phyloP scores from a whole-genome alignment of 2,888 invertebrate genomes.

The Aphidius colemani region DNA sequence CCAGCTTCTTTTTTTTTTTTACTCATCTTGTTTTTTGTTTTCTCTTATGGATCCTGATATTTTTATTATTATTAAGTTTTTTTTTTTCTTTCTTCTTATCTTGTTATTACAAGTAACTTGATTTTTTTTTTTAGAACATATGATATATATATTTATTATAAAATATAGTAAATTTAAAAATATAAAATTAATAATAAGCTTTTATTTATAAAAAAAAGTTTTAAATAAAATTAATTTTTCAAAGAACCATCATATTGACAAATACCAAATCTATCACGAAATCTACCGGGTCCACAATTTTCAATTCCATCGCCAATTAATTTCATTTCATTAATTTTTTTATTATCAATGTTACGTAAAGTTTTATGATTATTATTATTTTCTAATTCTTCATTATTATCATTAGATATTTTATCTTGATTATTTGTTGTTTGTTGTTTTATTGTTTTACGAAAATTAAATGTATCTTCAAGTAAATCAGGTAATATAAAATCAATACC shows the following conservation, averaged over 20 bases:
- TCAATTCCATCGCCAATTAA: slow-evolving; percentile 70
- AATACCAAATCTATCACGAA: slow-evolving; percentile 71
- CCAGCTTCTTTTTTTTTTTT: too few relatives aligned
- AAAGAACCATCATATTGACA: slow-evolving; percentile 58
- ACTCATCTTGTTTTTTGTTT: too few relatives aligned
- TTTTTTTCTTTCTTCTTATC: too few relatives aligned
- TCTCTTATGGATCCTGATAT: too few relatives aligned
- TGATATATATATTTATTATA: background rate
- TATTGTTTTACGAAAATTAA: slow-evolving; percentile 8
- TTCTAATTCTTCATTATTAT: background rate
- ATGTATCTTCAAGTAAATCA: slow-evolving; percentile 7
- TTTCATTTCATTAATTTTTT: slow-evolving; percentile 59
- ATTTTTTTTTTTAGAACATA: too few relatives aligned
- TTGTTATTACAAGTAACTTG: too few relatives aligned
- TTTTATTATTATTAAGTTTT: too few relatives aligned
- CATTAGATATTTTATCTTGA: background rate
- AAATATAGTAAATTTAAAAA: slow-evolving; percentile 10
- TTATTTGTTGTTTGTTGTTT: background rate
- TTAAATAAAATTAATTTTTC: slow-evolving; percentile 7
- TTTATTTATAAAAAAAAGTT: slow-evolving; percentile 12
- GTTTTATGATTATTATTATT: slow-evolving; percentile 9
- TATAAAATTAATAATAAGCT: background rate
- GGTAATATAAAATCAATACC: slow-evolving; percentile 13
- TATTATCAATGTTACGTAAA: background rate
- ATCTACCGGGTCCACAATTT: slow-evolving; percentile 76